Evolutionary conservation across 2,797 vertebrate species (phyloP).

Genomic region (Labroides dimidiatus): DNA sequence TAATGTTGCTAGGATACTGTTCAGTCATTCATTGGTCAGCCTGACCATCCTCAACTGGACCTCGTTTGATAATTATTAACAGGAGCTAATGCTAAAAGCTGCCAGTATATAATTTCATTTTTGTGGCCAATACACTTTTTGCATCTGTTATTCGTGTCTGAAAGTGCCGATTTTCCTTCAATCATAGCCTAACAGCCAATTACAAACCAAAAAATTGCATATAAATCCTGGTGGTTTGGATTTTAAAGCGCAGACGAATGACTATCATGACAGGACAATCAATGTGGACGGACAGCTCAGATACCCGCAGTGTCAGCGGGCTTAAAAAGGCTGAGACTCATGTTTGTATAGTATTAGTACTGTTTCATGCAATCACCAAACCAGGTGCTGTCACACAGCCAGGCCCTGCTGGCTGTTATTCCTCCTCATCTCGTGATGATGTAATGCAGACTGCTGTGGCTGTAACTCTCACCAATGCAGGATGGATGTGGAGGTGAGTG

Average conservation of each 20-base stretch:
- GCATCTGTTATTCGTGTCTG: neutral
- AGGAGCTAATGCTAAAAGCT: neutral
- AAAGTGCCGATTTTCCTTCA: slow-evolving; percentile 2
- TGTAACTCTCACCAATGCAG: slow-evolving; percentile 59
- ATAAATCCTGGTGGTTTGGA: neutral
- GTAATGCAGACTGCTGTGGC: slow-evolving; percentile 57
- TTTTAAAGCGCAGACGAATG: neutral
- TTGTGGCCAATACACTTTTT: neutral
- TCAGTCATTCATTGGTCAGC: slow-evolving; percentile 28
- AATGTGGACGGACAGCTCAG: neutral
- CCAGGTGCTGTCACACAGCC: slow-evolving; percentile 34
- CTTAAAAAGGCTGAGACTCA: slow-evolving; percentile 1
- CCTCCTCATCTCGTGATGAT: slow-evolving; percentile 56
- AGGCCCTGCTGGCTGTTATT: slow-evolving; percentile 55
- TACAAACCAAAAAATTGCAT: neutral
- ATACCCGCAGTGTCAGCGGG: neutral
- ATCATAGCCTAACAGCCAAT: slow-evolving; percentile 7
- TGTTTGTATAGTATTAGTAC: neutral
- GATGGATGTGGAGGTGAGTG: slow-evolving; percentile 90
- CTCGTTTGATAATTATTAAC: neutral
- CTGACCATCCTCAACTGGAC: slow-evolving; percentile 6
- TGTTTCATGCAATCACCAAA: neutral
- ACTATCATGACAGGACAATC: no score
- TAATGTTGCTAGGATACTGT: slow-evolving; percentile 15
- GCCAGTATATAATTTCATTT: no score